Evolutionary conservation across 2,888 invertebrate genomes (phyloP).

Genomic region (Mimachlamys varia): DNA sequence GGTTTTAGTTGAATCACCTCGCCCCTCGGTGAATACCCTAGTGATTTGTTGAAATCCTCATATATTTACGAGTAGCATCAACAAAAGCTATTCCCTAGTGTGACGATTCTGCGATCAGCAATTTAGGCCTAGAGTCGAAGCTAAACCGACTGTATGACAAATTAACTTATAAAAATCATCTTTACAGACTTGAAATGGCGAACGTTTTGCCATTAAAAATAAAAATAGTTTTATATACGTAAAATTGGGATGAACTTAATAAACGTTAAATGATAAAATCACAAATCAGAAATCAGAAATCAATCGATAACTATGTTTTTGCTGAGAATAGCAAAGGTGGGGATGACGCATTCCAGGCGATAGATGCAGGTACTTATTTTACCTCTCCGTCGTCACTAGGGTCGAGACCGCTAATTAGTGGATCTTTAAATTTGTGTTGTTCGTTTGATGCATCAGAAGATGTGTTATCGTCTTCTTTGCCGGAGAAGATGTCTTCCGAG

Average conservation of each 20-base stretch:
- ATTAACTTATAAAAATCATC: no score
- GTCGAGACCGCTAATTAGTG: slow-evolving; percentile 71
- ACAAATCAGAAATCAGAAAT: not conserved
- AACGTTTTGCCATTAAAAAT: no score
- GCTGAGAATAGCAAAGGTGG: slow-evolving; percentile 16
- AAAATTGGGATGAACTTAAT: not conserved
- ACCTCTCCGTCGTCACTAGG: slow-evolving; percentile 73
- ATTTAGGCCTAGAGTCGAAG: no score
- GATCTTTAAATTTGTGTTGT: slow-evolving; percentile 72
- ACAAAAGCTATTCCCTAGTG: no score
- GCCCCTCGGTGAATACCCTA: no score
- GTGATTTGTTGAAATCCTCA: no score
- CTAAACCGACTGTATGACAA: no score
- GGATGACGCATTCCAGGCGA: slow-evolving; percentile 15
- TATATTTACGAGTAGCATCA: no score
- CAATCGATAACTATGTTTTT: slow-evolving; percentile 17
- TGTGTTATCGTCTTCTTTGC: slow-evolving; percentile 44
- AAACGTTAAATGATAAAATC: slow-evolving; percentile 21
- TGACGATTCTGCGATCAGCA: no score
- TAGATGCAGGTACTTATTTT: slow-evolving; percentile 29
- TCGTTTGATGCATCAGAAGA: slow-evolving; percentile 56
- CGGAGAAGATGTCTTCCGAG: slow-evolving; percentile 41
- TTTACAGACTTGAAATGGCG: no score
- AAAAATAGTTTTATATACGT: not conserved
- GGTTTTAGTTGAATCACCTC: no score